phyloP scores from a whole-genome alignment of 2,113 vertebrate species.

The Deroptyus accipitrinus region DNA sequence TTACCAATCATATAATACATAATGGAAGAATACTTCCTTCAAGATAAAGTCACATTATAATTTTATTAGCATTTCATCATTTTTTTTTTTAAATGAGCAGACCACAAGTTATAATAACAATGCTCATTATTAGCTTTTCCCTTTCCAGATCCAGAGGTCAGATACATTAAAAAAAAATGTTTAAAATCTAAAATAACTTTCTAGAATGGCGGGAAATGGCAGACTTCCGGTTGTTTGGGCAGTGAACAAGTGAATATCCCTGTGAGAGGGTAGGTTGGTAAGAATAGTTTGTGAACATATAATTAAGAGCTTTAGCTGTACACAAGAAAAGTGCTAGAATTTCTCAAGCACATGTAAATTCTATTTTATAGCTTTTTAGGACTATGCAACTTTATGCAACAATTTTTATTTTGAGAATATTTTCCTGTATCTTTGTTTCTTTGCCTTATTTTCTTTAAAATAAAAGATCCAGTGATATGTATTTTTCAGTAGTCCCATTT shows the following conservation, averaged over 20 bases:
- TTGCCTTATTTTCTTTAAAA: not conserved
- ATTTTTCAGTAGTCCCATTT: not conserved
- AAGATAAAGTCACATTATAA: not conserved
- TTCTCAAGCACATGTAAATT: not conserved
- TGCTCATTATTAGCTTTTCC: not conserved
- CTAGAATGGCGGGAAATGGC: not conserved
- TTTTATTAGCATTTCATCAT: not conserved
- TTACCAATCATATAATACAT: not conserved
- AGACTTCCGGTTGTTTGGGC: not conserved
- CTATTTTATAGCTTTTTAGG: not conserved
- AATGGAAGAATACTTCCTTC: not conserved
- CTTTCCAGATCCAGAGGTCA: not conserved
- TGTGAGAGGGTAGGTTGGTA: not conserved
- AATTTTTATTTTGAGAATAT: not conserved
- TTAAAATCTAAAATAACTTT: not conserved
- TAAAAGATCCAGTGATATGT: not conserved
- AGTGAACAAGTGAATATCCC: not conserved
- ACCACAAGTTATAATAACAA: not conserved
- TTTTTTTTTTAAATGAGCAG: not conserved
- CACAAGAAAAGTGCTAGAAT: not conserved
- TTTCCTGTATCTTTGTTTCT: not conserved
- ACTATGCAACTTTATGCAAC: fast-evolving
- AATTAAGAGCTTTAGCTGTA: not conserved
- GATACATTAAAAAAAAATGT: not conserved
- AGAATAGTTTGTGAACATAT: not conserved